These are phyloP conservation scores for Pavo muticus DNA, from an alignment of 2,113 vertebrate species.

Conservation along the genomic window DNA sequence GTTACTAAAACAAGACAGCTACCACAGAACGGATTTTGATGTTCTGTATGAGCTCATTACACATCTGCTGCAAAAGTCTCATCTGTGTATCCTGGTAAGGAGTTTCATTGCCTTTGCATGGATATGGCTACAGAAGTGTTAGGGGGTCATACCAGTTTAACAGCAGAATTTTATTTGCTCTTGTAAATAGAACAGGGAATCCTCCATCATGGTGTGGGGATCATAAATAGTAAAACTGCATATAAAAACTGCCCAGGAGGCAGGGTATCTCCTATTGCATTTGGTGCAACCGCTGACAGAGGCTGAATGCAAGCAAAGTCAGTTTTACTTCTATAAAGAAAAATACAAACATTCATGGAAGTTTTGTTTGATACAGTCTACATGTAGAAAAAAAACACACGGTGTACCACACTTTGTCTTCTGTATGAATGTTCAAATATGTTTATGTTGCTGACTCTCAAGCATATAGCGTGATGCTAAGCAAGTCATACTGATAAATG, in stretches of 20 bases:
- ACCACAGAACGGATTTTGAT: background rate
- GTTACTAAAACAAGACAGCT: background rate
- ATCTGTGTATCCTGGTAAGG: fast-evolving
- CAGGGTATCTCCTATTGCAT: background rate
- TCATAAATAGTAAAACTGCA: background rate
- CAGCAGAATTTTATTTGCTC: background rate
- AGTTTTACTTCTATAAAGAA: background rate
- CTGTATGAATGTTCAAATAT: background rate
- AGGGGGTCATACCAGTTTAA: background rate
- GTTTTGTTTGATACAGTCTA: background rate
- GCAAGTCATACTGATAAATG: background rate
- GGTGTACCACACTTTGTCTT: background rate
- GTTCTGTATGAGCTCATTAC: background rate
- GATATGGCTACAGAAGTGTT: background rate
- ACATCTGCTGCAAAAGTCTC: background rate
- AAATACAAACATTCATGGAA: background rate
- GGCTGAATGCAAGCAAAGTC: background rate
- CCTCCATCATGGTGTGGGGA: background rate
- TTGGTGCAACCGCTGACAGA: background rate
- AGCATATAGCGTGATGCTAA: background rate
- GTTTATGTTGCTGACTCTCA: background rate
- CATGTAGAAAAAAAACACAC: background rate
- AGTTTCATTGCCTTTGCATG: background rate
- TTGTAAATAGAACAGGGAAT: background rate
- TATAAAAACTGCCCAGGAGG: background rate